Evolutionary conservation across 2,888 invertebrate genomes (phyloP), one percentile per base, ranked within the genome.

Genomic region (Xanthia togata): DNA sequence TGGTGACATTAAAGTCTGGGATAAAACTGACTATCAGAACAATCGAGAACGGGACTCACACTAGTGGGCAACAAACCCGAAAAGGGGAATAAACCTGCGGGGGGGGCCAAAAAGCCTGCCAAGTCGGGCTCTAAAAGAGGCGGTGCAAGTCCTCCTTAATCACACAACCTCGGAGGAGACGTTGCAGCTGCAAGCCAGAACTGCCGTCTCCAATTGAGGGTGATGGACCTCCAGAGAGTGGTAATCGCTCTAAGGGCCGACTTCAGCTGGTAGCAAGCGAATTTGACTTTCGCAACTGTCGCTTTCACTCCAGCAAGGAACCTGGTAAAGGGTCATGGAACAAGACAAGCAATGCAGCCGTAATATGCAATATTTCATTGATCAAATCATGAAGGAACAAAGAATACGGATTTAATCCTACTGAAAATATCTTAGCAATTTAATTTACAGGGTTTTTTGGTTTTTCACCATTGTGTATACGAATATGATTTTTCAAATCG

Each of bases 401-500:
- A 31, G 0, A 20, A 20, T 35, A 11, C 20, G 20, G 20, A 35
- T 44, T 44, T 31, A 50, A 8, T 9, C 23, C 31, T 14, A 50
- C 35, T 17, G 9, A 35, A 9, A 53, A 50, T 68, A 68, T 53
- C 35, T 53, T 5, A 23, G 8, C 35, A 14, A 1, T 8, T 14
- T 23, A 14, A 35, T 35, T 35, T 26, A 17, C n/a, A 20, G 0
- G 5, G 20, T 8, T 44, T n/a, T n/a, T n/a, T n/a, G n/a, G n/a
- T n/a, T n/a, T 67, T 57, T 53, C 11, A 53, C 35, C 35, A 38
- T 26, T 57, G 26, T 57, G 55, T 38, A 38, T 69, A 57, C n/a
- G 57, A 69, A 57, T 69, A 57, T 55, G 38, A 3, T 31, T 60
- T 44, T 53, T 68, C 26, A 69, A 69, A 69, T 55, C 0, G 1